A percentile compares a stretch with the other conserved stretches of the same genome.
phyloP scores from a whole-genome alignment of 2,888 invertebrate genomes.

The Ashinkailepas kermadecensis region DNA sequence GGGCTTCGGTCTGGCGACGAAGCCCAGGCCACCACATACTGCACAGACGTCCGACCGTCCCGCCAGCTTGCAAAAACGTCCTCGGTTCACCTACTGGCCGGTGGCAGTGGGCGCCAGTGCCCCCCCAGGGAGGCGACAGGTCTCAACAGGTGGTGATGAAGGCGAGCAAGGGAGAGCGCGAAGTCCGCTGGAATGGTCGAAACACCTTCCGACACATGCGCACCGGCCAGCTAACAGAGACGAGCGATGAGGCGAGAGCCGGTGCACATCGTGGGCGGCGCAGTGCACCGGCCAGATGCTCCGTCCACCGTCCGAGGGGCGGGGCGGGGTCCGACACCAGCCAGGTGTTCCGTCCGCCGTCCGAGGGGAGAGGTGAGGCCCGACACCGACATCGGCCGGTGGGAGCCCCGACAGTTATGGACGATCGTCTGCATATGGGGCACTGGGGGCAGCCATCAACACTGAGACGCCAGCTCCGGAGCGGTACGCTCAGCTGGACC shows the following conservation, averaged over 20 bases:
- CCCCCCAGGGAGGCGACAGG: not conserved
- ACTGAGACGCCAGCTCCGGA: not conserved
- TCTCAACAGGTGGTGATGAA: not conserved
- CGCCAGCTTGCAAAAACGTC: not conserved
- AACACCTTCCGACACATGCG: not conserved
- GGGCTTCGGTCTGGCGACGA: too few relatives aligned
- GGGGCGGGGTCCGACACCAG: too few relatives aligned
- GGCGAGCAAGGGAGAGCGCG: not conserved
- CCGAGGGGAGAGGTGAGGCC: not conserved
- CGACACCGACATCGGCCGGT: not conserved
- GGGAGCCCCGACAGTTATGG: not conserved
- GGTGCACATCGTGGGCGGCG: not conserved
- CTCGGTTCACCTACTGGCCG: not conserved
- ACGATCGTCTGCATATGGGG: not conserved
- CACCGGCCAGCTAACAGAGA: too few relatives aligned
- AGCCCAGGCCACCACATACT: too few relatives aligned
- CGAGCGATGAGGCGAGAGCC: not conserved
- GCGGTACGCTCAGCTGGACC: not conserved
- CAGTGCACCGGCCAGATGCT: not conserved
- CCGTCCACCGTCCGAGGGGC: not conserved
- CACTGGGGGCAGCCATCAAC: not conserved
- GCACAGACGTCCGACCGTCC: too few relatives aligned
- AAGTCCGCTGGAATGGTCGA: not conserved
- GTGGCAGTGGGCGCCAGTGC: not conserved
- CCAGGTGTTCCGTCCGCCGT: not conserved